Base-by-base conservation (phyloP, 2,113 vertebrate genomes). In the Spheniscus mendiculus region DNA sequence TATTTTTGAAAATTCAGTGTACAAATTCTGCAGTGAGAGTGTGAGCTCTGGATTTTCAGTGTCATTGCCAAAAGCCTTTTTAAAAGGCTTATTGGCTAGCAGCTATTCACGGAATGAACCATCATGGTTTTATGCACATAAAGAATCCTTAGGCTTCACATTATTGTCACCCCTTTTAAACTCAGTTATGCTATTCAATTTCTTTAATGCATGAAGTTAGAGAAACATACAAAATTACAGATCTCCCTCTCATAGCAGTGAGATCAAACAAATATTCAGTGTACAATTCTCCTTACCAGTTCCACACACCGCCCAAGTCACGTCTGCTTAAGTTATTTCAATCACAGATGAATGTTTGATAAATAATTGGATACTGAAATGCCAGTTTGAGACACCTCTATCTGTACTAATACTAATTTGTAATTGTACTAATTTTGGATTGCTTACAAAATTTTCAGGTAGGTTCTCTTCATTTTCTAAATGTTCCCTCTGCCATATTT, bases 71-170 rank as follows among this genome's bases (percentile, higher is more conserved):
- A 89, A 92, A 94, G 80, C 52, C 29, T 89, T 96, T 96, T 84
- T 53, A 47, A 89, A 94, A 90, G 59, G 69, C 49, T 92, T 89
- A 42, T 34, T 92, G 86, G 77, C 61, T 91, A 96, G 89, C 92
- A 92, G 86, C 80, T 97, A 91, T 94, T 95, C 89, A 49, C 2
- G 27, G 77, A 92, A 82, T 67, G 61, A 94, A 58, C 77, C 77
- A 87, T 91, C 83, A 90, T 90, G 94, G 94, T 15, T 89, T 95
- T 72, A 72, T 91, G 92, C 92, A 89, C 95, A 87, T 89, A 95
- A 96, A 96, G 91, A 96, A 95, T 93, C 77, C 81, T 84, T 87
- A 79, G 65, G 92, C 29, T 76, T 94, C 91, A 63, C 65, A 87
- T 95, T 91, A 92, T 92, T 69, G 65, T 91, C 63, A 93, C 13